These are phyloP conservation scores for Oxycera nigricornis DNA, from an alignment of 2,888 invertebrate genomes.

Conservation along the genomic window DNA sequence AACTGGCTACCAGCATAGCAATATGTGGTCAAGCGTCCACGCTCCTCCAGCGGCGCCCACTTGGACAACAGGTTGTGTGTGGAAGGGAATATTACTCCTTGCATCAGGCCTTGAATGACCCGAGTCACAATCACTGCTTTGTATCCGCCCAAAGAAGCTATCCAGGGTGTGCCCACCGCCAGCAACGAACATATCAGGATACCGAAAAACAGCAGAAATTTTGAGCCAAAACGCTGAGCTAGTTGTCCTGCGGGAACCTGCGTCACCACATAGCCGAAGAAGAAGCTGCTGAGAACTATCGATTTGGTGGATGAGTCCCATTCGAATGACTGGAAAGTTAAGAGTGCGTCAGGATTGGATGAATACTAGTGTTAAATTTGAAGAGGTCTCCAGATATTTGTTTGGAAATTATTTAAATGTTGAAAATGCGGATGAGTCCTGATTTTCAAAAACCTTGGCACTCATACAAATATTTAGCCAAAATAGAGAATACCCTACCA, in stretches of 20 bases:
- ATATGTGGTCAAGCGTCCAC: conserved; percentile 72
- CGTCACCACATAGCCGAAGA: conserved; percentile 72
- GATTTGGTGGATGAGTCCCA: conserved; percentile 68
- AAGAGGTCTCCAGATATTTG: too few relatives aligned
- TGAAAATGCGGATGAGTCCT: neutral
- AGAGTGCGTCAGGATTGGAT: too few relatives aligned
- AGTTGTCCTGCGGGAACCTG: conserved; percentile 73
- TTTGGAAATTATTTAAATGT: neutral
- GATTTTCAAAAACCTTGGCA: too few relatives aligned
- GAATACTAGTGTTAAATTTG: too few relatives aligned
- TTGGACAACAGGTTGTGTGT: conserved; percentile 73
- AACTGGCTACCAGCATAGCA: conserved; percentile 77
- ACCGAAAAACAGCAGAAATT: conserved; percentile 67
- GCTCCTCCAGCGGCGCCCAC: conserved; percentile 74
- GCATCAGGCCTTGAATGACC: conserved; percentile 72
- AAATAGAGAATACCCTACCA: too few relatives aligned
- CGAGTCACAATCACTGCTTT: conserved; percentile 67
- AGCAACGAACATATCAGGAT: conserved; percentile 70
- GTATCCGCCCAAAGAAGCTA: conserved; percentile 71
- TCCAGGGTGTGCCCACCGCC: conserved; percentile 72
- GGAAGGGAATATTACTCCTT: conserved; percentile 73
- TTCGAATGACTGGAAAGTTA: conserved; percentile 64
- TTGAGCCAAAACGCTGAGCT: conserved; percentile 75
- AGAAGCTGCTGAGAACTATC: conserved; percentile 70
- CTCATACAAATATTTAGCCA: too few relatives aligned